Conservation (phyloP, 2,113 vertebrate species). For the Danionella cerebrum region DNA sequence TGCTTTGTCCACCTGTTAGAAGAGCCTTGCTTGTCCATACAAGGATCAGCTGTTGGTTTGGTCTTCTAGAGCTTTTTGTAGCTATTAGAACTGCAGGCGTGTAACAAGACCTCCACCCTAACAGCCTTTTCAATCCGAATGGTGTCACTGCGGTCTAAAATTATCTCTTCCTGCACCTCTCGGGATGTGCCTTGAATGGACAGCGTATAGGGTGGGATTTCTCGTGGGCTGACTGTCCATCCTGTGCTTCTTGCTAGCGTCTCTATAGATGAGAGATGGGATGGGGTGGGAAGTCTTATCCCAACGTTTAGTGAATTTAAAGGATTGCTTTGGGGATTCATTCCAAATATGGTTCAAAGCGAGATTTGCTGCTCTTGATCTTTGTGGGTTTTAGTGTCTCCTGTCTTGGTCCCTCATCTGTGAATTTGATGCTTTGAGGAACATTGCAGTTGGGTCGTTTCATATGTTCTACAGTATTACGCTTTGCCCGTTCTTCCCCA, state of each 20-base stretch:
- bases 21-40: conserved; percentile 52
- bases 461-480: neutral
- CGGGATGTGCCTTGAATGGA: conserved; percentile 16
- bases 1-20: neutral
- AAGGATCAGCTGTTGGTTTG: conserved; percentile 49
- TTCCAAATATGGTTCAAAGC: conserved; percentile 28
- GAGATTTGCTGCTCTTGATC: neutral
- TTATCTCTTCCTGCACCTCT: conserved; percentile 44
- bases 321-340: conserved; percentile 6
- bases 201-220: conserved; percentile 17
- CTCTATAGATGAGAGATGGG: conserved; percentile 1
- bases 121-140: conserved; percentile 24
- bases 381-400: neutral
- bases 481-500: neutral
- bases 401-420: neutral
- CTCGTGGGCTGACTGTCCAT: conserved; percentile 35
- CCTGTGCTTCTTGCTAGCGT: conserved; percentile 38
- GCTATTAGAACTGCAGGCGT: conserved; percentile 34
- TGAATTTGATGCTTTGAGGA: neutral
- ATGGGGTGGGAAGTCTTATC: conserved; percentile 13
- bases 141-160: conserved; percentile 50
- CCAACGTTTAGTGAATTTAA: no score
- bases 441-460: neutral
- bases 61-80: conserved; percentile 28
- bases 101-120: conserved; percentile 53